Evolutionary conservation across 2,113 vertebrate species (phyloP).

Genomic region (Orycteropus afer): DNA sequence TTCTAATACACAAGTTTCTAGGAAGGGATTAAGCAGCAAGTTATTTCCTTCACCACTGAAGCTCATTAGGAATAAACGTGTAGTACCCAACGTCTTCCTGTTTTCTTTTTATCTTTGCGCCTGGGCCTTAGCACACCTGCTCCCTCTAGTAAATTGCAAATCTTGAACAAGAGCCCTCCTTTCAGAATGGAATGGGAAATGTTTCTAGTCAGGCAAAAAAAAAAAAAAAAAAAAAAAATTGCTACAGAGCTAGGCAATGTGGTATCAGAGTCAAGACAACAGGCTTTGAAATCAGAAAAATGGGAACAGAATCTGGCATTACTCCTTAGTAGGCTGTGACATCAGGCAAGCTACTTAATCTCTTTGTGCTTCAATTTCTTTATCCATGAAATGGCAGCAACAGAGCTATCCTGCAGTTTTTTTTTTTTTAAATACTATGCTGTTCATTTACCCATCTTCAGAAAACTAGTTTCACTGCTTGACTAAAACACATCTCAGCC

Average conservation of each 20-base stretch:
- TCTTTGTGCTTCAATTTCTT: constrained; percentile 34
- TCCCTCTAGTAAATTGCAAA: constrained; percentile 30
- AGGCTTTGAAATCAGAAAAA: constrained; percentile 32
- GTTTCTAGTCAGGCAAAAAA: constrained; percentile 26
- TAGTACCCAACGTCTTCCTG: too few species aligned
- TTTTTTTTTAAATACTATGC: too few species aligned
- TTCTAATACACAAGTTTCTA: constrained; percentile 38
- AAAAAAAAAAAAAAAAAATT: too few species aligned
- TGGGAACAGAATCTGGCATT: constrained; percentile 1
- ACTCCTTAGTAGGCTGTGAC: neutral
- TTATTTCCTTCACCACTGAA: constrained; percentile 16
- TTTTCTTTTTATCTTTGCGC: constrained; percentile 53
- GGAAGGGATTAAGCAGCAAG: constrained; percentile 17
- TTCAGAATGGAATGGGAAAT: constrained; percentile 5
- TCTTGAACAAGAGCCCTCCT: constrained; percentile 14
- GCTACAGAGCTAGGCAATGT: neutral
- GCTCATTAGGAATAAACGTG: constrained; percentile 49
- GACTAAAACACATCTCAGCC: neutral
- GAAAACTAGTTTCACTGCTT: constrained; percentile 47
- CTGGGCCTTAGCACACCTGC: constrained; percentile 33
- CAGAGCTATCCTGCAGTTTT: too few species aligned
- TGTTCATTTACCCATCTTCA: constrained; percentile 27
- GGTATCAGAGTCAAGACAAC: neutral
- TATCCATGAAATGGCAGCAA: neutral
- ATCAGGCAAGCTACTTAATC: neutral